Conservation (phyloP, 2,797 vertebrate genomes). For the Odontamblyopus rebecca region DNA sequence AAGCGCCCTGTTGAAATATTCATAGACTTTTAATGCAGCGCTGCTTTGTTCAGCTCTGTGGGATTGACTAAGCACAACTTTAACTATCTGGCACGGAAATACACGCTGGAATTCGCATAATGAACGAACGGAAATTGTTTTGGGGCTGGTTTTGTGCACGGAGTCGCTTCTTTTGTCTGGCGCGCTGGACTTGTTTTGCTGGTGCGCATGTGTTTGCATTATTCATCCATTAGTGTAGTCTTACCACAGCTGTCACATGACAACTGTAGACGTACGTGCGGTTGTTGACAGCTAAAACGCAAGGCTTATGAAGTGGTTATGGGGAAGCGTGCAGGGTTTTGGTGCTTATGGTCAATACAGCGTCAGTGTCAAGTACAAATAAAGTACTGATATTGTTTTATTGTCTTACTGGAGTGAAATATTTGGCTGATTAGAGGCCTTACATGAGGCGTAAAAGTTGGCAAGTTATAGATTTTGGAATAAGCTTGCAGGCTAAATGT, state of each 20-base stretch:
- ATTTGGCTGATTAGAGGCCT: too few relatives aligned
- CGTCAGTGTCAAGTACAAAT: neutral
- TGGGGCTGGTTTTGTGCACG: neutral
- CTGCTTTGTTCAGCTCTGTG: conserved; percentile 34
- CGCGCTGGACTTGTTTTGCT: conserved; percentile 4
- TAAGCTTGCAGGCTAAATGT: too few relatives aligned
- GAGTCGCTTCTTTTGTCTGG: neutral
- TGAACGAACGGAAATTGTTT: neutral
- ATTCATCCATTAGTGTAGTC: conserved; percentile 4
- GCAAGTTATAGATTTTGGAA: too few relatives aligned
- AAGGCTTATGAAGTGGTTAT: neutral
- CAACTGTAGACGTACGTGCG: neutral
- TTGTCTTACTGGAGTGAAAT: too few relatives aligned
- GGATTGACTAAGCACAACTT: neutral
- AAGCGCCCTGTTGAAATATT: conserved; percentile 49
- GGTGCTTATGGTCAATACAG: neutral
- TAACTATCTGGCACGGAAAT: neutral
- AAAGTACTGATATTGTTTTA: too few relatives aligned
- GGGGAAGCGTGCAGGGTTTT: neutral
- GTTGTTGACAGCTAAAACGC: neutral
- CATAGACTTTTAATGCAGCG: conserved; percentile 50
- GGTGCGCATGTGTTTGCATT: neutral
- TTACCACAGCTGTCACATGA: conserved; percentile 2
- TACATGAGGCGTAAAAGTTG: too few relatives aligned
- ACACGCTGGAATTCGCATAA: too few relatives aligned